phyloP scores from a whole-genome alignment of 37 sponge, comb jelly and placozoan species.

The Cladorhizidae sp. region DNA sequence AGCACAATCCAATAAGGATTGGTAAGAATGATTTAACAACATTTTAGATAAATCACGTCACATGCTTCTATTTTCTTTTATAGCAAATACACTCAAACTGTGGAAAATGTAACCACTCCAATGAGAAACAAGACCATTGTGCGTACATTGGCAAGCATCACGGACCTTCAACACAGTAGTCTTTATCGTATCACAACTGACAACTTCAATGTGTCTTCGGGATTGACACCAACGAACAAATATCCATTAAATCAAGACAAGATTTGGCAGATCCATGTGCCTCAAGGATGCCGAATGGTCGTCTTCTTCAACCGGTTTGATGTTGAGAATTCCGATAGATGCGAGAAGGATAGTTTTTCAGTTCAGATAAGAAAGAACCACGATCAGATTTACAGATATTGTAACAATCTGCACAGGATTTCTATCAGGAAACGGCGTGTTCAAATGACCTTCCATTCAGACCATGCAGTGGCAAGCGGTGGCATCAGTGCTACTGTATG shows the following conservation, averaged over 20 bases:
- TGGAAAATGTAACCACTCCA: not conserved
- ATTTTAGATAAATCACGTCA: not conserved
- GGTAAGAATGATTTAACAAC: constrained; percentile 9
- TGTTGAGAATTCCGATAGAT: constrained; percentile 24
- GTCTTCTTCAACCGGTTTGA: constrained; percentile 44
- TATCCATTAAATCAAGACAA: constrained; percentile 42
- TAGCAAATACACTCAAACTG: not conserved
- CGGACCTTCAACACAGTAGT: not conserved
- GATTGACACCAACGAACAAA: not conserved
- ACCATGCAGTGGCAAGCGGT: not conserved
- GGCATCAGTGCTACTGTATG: constrained; percentile 46
- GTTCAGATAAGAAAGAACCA: constrained; percentile 51
- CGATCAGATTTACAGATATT: constrained; percentile 34
- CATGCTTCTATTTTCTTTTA: not conserved
- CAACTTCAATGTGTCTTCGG: constrained; percentile 24
- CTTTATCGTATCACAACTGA: constrained; percentile 26
- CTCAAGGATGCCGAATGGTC: constrained; percentile 39
- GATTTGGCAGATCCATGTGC: constrained; percentile 60
- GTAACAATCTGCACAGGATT: constrained; percentile 17
- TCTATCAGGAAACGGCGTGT: constrained; percentile 28
- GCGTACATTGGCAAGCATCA: not conserved
- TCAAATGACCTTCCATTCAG: constrained; percentile 59
- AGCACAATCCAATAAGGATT: not conserved
- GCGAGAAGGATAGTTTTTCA: constrained; percentile 49
- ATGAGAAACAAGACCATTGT: not conserved